Base-by-base conservation (phyloP, 2,888 invertebrate genomes). In the Arrhopalites spinosus region DNA sequence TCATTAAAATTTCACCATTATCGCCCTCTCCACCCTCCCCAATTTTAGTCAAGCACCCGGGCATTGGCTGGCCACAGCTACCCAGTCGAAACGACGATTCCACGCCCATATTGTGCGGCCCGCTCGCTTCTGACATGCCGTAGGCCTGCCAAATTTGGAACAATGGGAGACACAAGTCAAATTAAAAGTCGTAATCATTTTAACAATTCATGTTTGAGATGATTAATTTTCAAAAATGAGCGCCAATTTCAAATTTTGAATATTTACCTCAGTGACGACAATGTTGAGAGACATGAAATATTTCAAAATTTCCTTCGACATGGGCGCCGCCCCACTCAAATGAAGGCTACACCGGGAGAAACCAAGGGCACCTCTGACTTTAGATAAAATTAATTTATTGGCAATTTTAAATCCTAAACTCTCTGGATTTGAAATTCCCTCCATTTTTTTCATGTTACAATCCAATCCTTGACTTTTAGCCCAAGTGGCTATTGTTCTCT, bases 241-340 rank as follows among this genome's bases (percentile, higher is more conserved):
- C 36, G 36, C 11, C n/a, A n/a, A n/a, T 36, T 36, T 7, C 3
- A 36, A 36, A 36, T 7, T 3, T 3, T 36, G 92, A 89, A 25
- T 20, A 1, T 23, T 59, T 0, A 85, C 86, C 81, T 95, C 95
- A 84, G 91, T 88, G 66, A 96, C 88, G 1, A 92, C 91, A 79
- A 96, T 89, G 84, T 95, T 93, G 61, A 96, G 87, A 72, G 94
- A 93, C 83, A 93, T 88, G 87, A 96, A 96, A 87, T 93, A 96
- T 84, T 91, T 91, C 85, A 95, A 92, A n/a, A 95, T 89, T 36
- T 96, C 95, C 0, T 89, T 87, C 0, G 92, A 90, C 81, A 96
- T 89, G 0, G 96, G 96, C 0, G 96, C 96, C 0, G 96, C 96
- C 0, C 93, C 93, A 1, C 92, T 91, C 72, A 91, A 88, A 83